Conservation (phyloP, 64 coral and sea anemone species). For the Stichodactyla mertensii region DNA sequence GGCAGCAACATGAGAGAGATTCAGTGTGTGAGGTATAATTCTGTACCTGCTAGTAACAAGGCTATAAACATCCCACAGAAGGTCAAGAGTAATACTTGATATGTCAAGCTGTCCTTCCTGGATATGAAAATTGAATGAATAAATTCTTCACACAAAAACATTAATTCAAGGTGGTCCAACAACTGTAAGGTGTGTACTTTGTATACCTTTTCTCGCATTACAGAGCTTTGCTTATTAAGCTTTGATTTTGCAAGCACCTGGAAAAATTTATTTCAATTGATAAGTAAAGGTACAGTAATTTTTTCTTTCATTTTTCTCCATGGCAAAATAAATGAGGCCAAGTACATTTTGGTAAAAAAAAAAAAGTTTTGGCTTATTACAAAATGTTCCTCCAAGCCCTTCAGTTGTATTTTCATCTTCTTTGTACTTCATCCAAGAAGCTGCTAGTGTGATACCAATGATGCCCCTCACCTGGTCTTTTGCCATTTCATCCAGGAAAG, state of each 20-base stretch:
- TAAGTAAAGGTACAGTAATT: too few species aligned
- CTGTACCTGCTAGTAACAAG: slow-evolving; percentile 67
- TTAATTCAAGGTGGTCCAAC: neutral
- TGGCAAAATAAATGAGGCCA: too few species aligned
- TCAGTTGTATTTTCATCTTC: too few species aligned
- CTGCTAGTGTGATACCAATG: too few species aligned
- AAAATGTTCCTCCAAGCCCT: too few species aligned
- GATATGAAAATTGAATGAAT: neutral
- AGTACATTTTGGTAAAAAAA: too few species aligned
- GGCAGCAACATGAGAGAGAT: too few species aligned
- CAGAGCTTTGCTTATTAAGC: neutral
- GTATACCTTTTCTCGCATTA: neutral
- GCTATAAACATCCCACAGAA: slow-evolving; percentile 89
- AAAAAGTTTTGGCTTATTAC: too few species aligned
- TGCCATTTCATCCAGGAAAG: slow-evolving; percentile 91
- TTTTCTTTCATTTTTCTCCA: too few species aligned
- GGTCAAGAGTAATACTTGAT: slow-evolving; percentile 75
- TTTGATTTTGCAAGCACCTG: neutral
- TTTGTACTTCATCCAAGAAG: too few species aligned
- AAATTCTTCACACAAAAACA: neutral
- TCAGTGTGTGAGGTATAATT: too few species aligned
- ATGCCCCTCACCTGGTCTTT: slow-evolving; percentile 76
- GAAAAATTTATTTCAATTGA: neutral
- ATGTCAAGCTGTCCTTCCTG: slow-evolving; percentile 91
- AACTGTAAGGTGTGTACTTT: neutral